These are phyloP conservation scores for Spicauda simplicius DNA, from an alignment of 2,888 invertebrate species.

Conservation along the genomic window DNA sequence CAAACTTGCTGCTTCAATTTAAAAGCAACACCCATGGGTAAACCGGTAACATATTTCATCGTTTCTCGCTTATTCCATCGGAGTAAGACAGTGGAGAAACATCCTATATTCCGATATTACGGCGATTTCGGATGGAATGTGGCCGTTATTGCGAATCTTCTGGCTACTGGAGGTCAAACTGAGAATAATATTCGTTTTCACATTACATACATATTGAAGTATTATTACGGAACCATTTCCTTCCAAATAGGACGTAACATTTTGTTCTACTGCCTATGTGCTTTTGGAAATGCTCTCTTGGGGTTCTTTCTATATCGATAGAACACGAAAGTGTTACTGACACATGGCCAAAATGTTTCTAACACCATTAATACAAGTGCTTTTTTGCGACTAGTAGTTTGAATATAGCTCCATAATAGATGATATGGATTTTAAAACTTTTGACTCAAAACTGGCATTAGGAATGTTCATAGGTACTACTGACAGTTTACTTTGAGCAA, in stretches of 20 bases:
- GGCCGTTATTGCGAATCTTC: conserved; percentile 28
- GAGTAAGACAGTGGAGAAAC: neutral
- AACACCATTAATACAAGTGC: no score
- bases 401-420: no score
- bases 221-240: neutral
- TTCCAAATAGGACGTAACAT: conserved; percentile 13
- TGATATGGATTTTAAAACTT: no score
- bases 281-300: neutral
- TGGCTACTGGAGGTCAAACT: conserved; percentile 9
- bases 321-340: no score
- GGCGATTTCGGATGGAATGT: conserved; percentile 27
- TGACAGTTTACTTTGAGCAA: no score
- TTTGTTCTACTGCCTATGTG: neutral
- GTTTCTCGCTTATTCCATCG: neutral
- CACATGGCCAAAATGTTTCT: no score
- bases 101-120: conserved; percentile 20
- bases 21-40: no score
- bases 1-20: no score
- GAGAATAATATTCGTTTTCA: conserved; percentile 22
- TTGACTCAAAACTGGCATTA: no score
- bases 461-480: no score
- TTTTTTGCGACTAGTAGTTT: no score
- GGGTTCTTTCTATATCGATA: neutral
- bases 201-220: conserved; percentile 25
- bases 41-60: neutral